Conservation (phyloP, 2,888 invertebrate genomes). For the Parasteatoda lunata region DNA sequence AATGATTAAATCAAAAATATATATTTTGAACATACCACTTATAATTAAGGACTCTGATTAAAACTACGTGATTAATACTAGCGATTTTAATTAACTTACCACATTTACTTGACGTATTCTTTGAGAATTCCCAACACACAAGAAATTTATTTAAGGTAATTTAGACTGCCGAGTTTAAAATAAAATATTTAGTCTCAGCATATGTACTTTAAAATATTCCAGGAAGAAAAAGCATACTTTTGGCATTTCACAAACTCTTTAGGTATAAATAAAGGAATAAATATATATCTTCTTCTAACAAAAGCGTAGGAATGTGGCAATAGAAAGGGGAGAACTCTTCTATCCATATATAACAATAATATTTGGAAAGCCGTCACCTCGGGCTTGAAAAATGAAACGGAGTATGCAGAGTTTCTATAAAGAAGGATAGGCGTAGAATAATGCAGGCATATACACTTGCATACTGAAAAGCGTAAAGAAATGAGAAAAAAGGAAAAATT, state of each 20-base stretch:
- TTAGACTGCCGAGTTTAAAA: no score
- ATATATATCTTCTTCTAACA: slow-evolving; percentile 6
- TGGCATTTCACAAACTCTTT: background rate
- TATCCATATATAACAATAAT: slow-evolving; percentile 47
- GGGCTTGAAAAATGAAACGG: slow-evolving; percentile 49
- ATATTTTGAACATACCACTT: no score
- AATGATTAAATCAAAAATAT: no score
- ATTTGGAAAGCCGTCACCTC: slow-evolving; percentile 34
- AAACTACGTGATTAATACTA: no score
- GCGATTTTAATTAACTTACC: no score
- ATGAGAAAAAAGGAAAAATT: slow-evolving; percentile 10
- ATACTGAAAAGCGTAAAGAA: slow-evolving; percentile 8
- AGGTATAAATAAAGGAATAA: slow-evolving; percentile 7
- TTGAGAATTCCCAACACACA: no score
- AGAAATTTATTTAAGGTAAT: no score
- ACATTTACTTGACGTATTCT: no score
- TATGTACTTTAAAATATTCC: background rate
- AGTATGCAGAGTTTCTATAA: slow-evolving; percentile 16
- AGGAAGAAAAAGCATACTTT: background rate
- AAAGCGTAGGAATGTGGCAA: background rate
- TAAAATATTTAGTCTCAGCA: no score
- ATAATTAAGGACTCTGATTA: no score
- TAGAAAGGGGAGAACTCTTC: slow-evolving; percentile 7
- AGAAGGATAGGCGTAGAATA: slow-evolving; percentile 10
- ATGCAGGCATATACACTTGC: slow-evolving; percentile 16